Percentiles rank a stretch among this genome's conserved stretches.
Evolutionary conservation across 2,888 invertebrate species (phyloP).

Genomic region (Halocaridina rubra): DNA sequence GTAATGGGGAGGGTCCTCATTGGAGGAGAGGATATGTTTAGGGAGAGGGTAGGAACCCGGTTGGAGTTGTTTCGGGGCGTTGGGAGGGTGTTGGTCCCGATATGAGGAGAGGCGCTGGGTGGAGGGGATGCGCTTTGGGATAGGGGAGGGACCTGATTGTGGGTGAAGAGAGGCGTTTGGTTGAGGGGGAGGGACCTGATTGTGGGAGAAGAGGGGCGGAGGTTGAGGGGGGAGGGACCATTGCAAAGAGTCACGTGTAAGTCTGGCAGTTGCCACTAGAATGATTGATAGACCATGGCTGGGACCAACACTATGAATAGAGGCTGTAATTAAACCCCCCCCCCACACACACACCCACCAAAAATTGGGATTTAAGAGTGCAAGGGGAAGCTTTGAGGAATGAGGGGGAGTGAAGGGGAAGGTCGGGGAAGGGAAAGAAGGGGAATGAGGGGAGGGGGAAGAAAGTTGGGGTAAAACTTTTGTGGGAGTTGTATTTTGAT

Average conservation of each 20-base stretch:
- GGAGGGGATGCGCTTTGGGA: neutral
- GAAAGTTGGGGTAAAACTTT: too few species aligned
- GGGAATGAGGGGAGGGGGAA: neutral
- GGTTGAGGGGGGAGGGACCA: too few species aligned
- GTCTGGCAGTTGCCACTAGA: conserved; percentile 44
- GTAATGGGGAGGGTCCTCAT: too few species aligned
- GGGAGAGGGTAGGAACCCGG: too few species aligned
- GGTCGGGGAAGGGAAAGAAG: neutral
- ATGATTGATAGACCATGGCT: conserved; percentile 47
- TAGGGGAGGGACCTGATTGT: too few species aligned
- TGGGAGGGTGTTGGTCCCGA: neutral
- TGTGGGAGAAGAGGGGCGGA: too few species aligned
- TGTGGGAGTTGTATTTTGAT: too few species aligned
- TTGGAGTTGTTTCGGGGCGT: too few species aligned
- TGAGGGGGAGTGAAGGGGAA: neutral
- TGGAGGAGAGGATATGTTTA: too few species aligned
- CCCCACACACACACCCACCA: too few species aligned
- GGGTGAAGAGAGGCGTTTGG: too few species aligned
- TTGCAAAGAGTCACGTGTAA: conserved; percentile 32
- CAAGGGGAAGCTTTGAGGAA: conserved; percentile 24
- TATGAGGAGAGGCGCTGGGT: neutral
- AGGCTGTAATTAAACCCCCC: conserved; percentile 53
- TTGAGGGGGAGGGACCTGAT: too few species aligned
- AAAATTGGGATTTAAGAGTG: conserved; percentile 52
- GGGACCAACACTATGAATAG: conserved; percentile 48